Base-by-base conservation (phyloP, 2,888 invertebrate species). In the Phania funesta region DNA sequence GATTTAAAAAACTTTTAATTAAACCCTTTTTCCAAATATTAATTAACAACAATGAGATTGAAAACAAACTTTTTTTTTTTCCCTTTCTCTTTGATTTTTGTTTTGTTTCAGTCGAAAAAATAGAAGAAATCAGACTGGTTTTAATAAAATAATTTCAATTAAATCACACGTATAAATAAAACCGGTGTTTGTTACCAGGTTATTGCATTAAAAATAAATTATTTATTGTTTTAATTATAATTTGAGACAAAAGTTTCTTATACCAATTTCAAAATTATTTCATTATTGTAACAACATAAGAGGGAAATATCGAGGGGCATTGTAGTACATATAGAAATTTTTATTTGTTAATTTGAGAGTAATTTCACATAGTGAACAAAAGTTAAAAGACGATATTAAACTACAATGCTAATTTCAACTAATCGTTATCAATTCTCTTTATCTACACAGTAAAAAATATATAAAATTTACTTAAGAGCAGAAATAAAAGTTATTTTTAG, bases 201-300 rank as follows among this genome's bases (percentile, higher is more conserved):
- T 64, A 54, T 54, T 62, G 64, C 29, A 18, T 64, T 52, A n/a
- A 46, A 38, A 62, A 44, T 44, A 20, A 73, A 52, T 24, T 38
- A 62, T 52, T 62, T 44, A 64, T 44, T 16, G 32, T 41, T 73
- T 73, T 52, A 44, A 62, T 73, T 29, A 50, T 44, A 50, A 26
- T 54, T 38, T 46, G 18, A 44, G 20, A 29, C 13, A 70, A n/a
- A 46, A 32, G 5, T 56, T 70, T 16, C 6, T 38, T n/a, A 38
- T 13, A n/a, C n/a, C 11, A 38, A 38, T 38, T 38, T 13, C 35
- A 4, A 35, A 35, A 11, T 35, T 11, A 35, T 35, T 35, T 11
- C 35, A 9, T 9, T 35, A 11, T 35, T 35, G 35, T 9, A 35
- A 9, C 9, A 35, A 35, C 35, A 35, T 4, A 38, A 38, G 13